phyloP scores from a whole-genome alignment of 2,797 vertebrate species.

The Ptychobarbus kaznakovi region DNA sequence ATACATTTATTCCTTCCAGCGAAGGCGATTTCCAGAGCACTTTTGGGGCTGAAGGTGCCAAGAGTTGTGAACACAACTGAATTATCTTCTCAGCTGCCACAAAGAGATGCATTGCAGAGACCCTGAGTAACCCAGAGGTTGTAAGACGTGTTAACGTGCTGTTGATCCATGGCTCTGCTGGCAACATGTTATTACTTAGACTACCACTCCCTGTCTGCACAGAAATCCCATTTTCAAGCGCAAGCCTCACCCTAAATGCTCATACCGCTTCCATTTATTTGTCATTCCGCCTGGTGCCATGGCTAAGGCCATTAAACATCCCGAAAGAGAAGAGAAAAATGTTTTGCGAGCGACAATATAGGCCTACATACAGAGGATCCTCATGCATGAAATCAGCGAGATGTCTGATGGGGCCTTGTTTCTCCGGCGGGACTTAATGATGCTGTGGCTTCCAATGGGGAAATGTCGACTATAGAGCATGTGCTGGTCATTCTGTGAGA shows the following conservation, averaged over 20 bases:
- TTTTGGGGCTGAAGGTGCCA: conserved; percentile 18
- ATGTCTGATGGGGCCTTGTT: conserved; percentile 32
- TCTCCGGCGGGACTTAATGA: conserved; percentile 28
- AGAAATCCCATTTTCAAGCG: conserved; percentile 58
- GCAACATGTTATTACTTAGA: conserved; percentile 62
- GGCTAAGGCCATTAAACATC: conserved; percentile 55
- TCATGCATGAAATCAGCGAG: conserved; percentile 55
- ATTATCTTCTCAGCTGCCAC: conserved; percentile 26
- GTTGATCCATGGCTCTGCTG: conserved; percentile 55
- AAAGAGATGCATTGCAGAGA: conserved; percentile 21
- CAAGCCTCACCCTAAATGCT: conserved; percentile 53
- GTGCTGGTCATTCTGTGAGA: conserved; percentile 43
- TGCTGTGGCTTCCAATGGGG: not conserved
- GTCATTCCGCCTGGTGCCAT: conserved; percentile 58
- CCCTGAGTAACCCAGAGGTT: conserved; percentile 21
- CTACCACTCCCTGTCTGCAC: conserved; percentile 47
- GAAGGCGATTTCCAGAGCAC: conserved; percentile 26
- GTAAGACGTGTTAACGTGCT: conserved; percentile 1
- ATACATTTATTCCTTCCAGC: conserved; percentile 30
- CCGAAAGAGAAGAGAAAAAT: conserved; percentile 42
- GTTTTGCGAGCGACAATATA: conserved; percentile 44
- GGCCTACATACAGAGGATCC: conserved; percentile 50
- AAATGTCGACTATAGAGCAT: conserved; percentile 5
- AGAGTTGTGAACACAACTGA: conserved; percentile 32
- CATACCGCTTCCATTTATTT: conserved; percentile 58